These are phyloP conservation scores for Acridotheres tristis DNA, from an alignment of 2,797 vertebrate species.

Conservation along the genomic window DNA sequence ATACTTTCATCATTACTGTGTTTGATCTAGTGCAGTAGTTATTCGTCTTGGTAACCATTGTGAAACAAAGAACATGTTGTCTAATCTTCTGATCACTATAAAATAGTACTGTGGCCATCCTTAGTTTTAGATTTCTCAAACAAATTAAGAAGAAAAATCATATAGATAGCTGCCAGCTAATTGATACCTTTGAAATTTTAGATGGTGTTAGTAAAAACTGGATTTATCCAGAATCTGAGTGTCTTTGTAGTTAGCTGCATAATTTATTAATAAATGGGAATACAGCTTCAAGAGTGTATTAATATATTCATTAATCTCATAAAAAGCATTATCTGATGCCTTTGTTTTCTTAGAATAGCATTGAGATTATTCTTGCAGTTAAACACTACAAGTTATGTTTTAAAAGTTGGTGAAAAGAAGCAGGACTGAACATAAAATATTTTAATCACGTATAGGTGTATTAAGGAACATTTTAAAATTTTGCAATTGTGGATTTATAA, in stretches of 20 bases:
- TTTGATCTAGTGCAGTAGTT: neutral
- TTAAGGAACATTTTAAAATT: neutral
- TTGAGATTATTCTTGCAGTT: neutral
- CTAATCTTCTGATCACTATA: neutral
- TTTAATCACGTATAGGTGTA: neutral
- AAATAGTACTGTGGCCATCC: neutral
- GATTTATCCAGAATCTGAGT: neutral
- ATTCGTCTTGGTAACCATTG: neutral
- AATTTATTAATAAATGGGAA: constrained; percentile 48
- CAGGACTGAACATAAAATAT: neutral
- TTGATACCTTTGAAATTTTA: neutral
- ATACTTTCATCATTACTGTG: neutral
- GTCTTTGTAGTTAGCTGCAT: constrained; percentile 30
- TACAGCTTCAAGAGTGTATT: constrained; percentile 9
- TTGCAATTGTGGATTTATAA: neutral
- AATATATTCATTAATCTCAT: constrained; percentile 23
- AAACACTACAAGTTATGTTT: neutral
- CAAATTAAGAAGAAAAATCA: neutral
- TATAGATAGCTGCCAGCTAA: neutral
- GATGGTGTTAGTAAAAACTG: neutral
- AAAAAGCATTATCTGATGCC: neutral
- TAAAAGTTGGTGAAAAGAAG: neutral
- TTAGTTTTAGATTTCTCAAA: neutral
- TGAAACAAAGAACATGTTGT: neutral
- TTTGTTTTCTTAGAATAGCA: neutral